Conservation (phyloP, 2,113 vertebrate species). For the Petromus typicus region DNA sequence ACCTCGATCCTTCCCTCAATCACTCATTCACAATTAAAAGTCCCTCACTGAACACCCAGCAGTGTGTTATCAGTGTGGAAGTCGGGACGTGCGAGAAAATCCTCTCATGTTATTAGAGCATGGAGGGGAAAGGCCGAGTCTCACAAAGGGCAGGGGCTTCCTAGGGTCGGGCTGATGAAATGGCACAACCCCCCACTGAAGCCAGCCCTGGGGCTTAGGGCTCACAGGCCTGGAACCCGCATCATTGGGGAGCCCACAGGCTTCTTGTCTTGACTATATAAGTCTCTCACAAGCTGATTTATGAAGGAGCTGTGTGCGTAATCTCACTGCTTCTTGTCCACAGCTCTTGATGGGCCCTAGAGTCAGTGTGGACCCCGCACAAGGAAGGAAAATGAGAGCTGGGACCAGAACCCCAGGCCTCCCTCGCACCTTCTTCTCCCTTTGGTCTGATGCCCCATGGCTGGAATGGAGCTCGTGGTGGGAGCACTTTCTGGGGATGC, state of each 20-base stretch:
- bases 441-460: background rate
- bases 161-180: background rate
- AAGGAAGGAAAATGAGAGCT: background rate
- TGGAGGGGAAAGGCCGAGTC: background rate
- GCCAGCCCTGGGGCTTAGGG: background rate
- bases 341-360: background rate
- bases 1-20: background rate
- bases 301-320: background rate
- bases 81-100: background rate
- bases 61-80: background rate
- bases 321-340: background rate
- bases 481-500: background rate
- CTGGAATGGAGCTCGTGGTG: background rate
- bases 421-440: background rate
- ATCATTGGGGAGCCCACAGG: rapidly evolving
- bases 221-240: rapidly evolving
- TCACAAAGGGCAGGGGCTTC: background rate
- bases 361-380: background rate
- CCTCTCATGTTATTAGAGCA: background rate
- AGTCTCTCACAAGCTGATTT: background rate
- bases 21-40: background rate
- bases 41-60: background rate
- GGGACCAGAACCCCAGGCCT: background rate
- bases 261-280: rapidly evolving
- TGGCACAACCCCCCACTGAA: background rate